Conservation (phyloP, 2,113 vertebrate species). For the Leptocoma aspasia region DNA sequence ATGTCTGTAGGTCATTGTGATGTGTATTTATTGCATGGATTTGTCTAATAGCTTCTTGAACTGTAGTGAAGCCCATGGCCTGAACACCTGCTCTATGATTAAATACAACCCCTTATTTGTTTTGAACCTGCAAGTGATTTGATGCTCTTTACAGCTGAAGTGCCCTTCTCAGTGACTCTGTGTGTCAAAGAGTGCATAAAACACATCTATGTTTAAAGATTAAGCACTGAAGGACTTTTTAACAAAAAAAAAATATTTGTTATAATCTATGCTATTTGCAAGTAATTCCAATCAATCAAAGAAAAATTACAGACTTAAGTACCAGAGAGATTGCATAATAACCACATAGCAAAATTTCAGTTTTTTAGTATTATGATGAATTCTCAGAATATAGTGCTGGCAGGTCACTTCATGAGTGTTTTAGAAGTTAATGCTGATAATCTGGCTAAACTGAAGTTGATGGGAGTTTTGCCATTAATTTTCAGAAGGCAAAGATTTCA, state of each 20-base stretch:
- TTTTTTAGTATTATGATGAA: neutral
- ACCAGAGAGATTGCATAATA: neutral
- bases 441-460: neutral
- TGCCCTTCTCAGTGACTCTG: neutral
- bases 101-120: neutral
- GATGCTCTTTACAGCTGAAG: neutral
- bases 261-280: neutral
- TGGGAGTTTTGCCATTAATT: neutral
- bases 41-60: neutral
- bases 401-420: neutral
- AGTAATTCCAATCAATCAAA: neutral
- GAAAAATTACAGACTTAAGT: neutral
- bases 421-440: neutral
- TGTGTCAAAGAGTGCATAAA: neutral
- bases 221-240: neutral
- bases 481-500: neutral
- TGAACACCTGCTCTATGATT: neutral
- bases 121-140: neutral
- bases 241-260: neutral
- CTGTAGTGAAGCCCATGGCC: neutral
- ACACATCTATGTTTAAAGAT: neutral
- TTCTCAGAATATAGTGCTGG: neutral
- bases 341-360: neutral
- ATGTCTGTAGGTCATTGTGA: neutral
- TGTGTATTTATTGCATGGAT: neutral